These are phyloP conservation scores for Drosophila ogumai DNA, from an alignment of 1,140 invertebrate genomes.

Conservation along the genomic window DNA sequence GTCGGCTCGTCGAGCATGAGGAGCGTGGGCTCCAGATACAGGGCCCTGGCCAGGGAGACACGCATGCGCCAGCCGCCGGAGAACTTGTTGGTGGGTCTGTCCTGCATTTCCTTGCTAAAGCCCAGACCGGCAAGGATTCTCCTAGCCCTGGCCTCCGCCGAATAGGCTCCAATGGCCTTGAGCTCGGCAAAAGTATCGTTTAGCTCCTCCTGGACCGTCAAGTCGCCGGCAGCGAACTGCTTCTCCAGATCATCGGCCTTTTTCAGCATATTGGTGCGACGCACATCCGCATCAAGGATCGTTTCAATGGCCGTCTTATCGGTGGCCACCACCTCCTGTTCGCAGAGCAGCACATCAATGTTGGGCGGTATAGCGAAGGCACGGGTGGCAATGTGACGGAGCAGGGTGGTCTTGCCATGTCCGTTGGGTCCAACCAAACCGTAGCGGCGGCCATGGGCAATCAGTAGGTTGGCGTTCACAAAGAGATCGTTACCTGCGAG, in stretches of 20 bases:
- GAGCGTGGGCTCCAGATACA: slow-evolving; percentile 97
- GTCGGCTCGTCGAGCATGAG: slow-evolving; percentile 98
- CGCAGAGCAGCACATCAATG: slow-evolving; percentile 99
- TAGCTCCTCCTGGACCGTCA: slow-evolving; percentile 90
- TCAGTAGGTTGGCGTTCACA: slow-evolving; percentile 97
- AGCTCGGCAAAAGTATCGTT: slow-evolving; percentile 98
- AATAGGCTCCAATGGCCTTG: slow-evolving; percentile 98
- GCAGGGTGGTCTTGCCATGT: slow-evolving; percentile 99
- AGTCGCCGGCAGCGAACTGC: slow-evolving; percentile 87
- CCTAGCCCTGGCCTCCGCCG: slow-evolving; percentile 97
- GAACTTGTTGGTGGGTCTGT: slow-evolving; percentile 97
- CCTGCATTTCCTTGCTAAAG: slow-evolving; percentile 97
- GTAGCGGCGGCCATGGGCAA: slow-evolving; percentile 97
- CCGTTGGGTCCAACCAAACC: slow-evolving; percentile 99
- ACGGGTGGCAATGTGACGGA: slow-evolving; percentile 95
- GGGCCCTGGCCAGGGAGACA: slow-evolving; percentile 95
- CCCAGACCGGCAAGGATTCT: slow-evolving; percentile 98
- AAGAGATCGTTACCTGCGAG: slow-evolving; percentile 96
- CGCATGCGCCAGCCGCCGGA: slow-evolving; percentile 99
- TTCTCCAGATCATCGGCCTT: slow-evolving; percentile 94
- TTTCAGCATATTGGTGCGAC: slow-evolving; percentile 92
- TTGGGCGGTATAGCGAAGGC: slow-evolving; percentile 97
- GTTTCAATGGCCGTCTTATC: slow-evolving; percentile 96
- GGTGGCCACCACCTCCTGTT: slow-evolving; percentile 99
- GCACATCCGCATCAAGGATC: slow-evolving; percentile 96